Evolutionary conservation across 2,888 invertebrate species (phyloP), one percentile per base, ranked within the genome.

Genomic region (Cryptocephalus moraei): DNA sequence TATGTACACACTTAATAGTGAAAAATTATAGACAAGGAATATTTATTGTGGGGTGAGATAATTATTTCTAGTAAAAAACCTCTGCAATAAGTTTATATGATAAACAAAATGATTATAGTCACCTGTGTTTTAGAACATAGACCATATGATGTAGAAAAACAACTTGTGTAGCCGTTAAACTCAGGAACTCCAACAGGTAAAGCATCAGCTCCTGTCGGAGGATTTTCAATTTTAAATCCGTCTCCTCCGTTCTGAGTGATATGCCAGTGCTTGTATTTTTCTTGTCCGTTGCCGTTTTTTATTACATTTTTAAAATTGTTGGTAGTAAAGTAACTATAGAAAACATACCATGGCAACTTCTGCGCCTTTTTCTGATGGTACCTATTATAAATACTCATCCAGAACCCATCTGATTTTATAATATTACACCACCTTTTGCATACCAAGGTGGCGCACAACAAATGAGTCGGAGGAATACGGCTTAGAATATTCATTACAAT

Each of bases 91-190:
- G 6, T 22, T 22, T 22, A 22, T 22, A 22, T 22, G 6, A 22
- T 22, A 22, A 22, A 22, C 8, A 34, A 32, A 12, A 34, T 22
- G 13, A 11, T 22, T 33, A 45, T 33, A 46, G 36, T 65, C 8
- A 60, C 56, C 64, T 80, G 80, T 12, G 58, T 38, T 62, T 79
- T 80, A 10, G 48, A 56, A 56, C 76, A 75, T 8, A 50, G 50
- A 3, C 53, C 38, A 58, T 67, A 79, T 1, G 79, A 78, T 11
- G 79, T 78, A 1, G 70, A 75, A 64, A 79, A 79, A 59, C 78
- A 79, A 46, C 62, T 62, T 8, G 65, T 64, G 42, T 63, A 58
- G 2, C 66, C 68, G 47, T 68, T 61, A 54, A 75, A 73, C 11
- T 73, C 68, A 9, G 70, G 66, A 39, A 70, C 64, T 49, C 62